phyloP scores from a whole-genome alignment of 2,113 vertebrate genomes.

The Ctenomys sociabilis region DNA sequence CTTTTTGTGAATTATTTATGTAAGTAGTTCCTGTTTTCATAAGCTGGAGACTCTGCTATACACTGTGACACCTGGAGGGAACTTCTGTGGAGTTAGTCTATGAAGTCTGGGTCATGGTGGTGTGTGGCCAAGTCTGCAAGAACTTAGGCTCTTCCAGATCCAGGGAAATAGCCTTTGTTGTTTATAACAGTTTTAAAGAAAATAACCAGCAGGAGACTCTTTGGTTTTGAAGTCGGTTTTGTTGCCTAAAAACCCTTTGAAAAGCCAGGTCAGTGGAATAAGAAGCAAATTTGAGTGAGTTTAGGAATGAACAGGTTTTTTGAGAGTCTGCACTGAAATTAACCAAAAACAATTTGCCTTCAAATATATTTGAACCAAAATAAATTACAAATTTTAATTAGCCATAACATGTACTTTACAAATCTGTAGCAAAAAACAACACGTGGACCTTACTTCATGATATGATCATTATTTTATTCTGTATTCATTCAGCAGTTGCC shows the following conservation, averaged over 20 bases:
- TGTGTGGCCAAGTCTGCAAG: neutral
- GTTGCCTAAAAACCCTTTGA: neutral
- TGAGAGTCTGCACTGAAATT: neutral
- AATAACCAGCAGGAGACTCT: neutral
- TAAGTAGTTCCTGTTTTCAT: neutral
- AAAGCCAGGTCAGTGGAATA: neutral
- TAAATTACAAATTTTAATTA: conserved; percentile 11
- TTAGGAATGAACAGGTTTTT: conserved; percentile 2
- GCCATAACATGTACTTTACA: neutral
- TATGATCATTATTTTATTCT: neutral
- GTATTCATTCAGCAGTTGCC: neutral
- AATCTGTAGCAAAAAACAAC: neutral
- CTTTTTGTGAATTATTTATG: neutral
- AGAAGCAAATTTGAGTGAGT: neutral
- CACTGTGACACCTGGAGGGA: neutral
- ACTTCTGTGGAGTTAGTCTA: neutral
- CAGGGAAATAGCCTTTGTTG: conserved; percentile 8
- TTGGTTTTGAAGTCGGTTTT: neutral
- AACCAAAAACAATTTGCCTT: neutral
- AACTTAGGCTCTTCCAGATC: neutral
- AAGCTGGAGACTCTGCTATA: neutral
- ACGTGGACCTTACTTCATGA: neutral
- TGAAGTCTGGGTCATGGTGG: neutral
- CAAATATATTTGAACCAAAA: neutral
- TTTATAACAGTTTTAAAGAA: neutral